phyloP scores from a whole-genome alignment of 1,140 invertebrate genomes.

The Listronotus oregonensis region DNA sequence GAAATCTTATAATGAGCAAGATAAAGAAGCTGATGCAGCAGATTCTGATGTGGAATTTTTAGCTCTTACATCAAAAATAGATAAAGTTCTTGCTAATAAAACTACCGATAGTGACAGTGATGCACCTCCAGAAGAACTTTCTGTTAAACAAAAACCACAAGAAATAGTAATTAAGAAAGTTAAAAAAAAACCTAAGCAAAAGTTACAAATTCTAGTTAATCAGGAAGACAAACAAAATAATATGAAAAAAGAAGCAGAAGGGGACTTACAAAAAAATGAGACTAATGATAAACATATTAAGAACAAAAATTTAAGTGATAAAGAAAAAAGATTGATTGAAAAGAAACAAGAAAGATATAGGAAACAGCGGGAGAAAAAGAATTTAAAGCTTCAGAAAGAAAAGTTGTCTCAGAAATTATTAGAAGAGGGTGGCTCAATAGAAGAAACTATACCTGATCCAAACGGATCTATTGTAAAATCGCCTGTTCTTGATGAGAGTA shows the following conservation, averaged over 20 bases:
- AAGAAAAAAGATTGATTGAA: constrained; percentile 26
- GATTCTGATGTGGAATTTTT: constrained; percentile 26
- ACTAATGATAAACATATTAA: constrained; percentile 21
- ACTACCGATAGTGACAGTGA: constrained; percentile 41
- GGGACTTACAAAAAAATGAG: constrained; percentile 1
- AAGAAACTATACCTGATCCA: background rate
- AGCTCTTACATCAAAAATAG: constrained; percentile 31
- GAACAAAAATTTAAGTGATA: constrained; percentile 8
- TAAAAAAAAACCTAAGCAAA: constrained; percentile 36
- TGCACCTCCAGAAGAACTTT: constrained; percentile 39
- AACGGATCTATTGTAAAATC: no score
- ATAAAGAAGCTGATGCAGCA: constrained; percentile 14
- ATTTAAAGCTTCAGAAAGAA: constrained; percentile 17
- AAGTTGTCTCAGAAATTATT: constrained; percentile 5
- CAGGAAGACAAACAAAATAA: constrained; percentile 13
- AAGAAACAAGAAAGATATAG: constrained; percentile 35
- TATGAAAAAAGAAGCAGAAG: constrained; percentile 31
- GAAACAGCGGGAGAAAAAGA: constrained; percentile 36
- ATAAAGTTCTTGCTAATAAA: constrained; percentile 31
- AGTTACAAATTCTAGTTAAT: constrained; percentile 44
- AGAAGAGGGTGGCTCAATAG: constrained; percentile 3
- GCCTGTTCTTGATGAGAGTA: no score
- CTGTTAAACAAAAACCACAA: constrained; percentile 36
- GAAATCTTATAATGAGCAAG: constrained; percentile 13
- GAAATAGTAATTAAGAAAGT: constrained; percentile 32